These are phyloP conservation scores for Pseudeuparius sepicola DNA, from an alignment of 2,888 invertebrate genomes.

Conservation along the genomic window DNA sequence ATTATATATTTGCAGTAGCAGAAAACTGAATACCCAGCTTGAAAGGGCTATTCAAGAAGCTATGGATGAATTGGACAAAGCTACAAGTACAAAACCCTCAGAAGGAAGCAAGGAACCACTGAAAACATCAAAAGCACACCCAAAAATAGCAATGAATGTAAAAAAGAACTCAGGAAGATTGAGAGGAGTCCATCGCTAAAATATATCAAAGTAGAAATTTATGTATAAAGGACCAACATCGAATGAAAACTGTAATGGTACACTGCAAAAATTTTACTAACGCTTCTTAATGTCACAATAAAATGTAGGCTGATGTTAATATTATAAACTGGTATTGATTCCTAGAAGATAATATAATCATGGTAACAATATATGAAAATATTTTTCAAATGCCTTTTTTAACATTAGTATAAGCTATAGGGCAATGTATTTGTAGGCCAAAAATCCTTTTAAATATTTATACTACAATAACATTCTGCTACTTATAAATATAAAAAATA, in stretches of 20 bases:
- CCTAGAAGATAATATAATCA: slow-evolving; percentile 34
- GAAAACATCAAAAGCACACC: slow-evolving; percentile 27
- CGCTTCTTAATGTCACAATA: slow-evolving; percentile 32
- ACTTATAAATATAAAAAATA: too few species aligned
- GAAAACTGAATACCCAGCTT: slow-evolving; percentile 82
- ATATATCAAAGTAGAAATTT: slow-evolving; percentile 20
- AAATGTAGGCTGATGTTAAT: slow-evolving; percentile 21
- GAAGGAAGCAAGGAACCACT: slow-evolving; percentile 19
- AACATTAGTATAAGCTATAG: slow-evolving; percentile 22
- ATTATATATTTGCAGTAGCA: slow-evolving; percentile 55
- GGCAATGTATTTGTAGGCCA: too few species aligned
- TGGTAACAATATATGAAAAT: slow-evolving; percentile 30
- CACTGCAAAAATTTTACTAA: slow-evolving; percentile 27
- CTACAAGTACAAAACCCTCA: slow-evolving; percentile 30
- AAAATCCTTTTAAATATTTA: too few species aligned
- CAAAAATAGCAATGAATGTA: slow-evolving; percentile 15
- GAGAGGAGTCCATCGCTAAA: slow-evolving; percentile 39
- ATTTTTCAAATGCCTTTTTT: slow-evolving; percentile 39
- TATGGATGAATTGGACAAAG: slow-evolving; percentile 70
- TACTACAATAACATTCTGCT: too few species aligned
- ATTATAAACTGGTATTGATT: slow-evolving; percentile 34
- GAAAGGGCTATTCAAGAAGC: slow-evolving; percentile 91
- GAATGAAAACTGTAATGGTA: slow-evolving; percentile 25
- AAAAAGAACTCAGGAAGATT: slow-evolving; percentile 41
- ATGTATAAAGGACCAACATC: slow-evolving; percentile 34